Percentiles rank a stretch among this genome's conserved stretches.
These are phyloP conservation scores for Microtus ochrogaster DNA, from an alignment of 2,113 vertebrate species.

Conservation along the genomic window DNA sequence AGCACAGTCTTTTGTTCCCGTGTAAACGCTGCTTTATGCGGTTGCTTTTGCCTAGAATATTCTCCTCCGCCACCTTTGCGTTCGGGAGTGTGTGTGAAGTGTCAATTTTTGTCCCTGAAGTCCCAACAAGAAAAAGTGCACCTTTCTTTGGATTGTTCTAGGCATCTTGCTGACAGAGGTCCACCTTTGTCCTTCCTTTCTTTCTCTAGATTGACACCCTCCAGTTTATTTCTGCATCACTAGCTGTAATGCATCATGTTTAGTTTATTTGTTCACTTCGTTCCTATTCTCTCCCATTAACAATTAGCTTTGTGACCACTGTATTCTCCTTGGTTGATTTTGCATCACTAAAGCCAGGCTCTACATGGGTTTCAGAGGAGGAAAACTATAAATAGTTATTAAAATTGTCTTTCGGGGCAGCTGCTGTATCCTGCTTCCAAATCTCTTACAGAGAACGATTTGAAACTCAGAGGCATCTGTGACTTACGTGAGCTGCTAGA, in stretches of 20 bases:
- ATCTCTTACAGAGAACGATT: not conserved
- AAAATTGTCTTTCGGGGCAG: not conserved
- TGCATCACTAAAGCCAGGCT: not conserved
- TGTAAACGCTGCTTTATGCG: not conserved
- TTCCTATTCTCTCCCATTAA: not conserved
- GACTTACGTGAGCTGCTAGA: not conserved
- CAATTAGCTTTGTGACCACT: not conserved
- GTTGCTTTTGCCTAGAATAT: not conserved
- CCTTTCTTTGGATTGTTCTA: not conserved
- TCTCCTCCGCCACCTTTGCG: not conserved
- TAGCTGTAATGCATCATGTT: not conserved
- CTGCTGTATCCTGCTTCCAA: not conserved
- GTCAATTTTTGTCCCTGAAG: not conserved
- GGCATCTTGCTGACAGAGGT: not conserved
- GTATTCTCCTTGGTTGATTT: not conserved
- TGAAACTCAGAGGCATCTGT: not conserved
- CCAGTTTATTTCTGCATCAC: not conserved
- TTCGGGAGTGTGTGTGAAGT: not conserved
- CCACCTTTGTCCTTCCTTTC: not conserved
- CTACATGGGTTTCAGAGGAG: too few relatives aligned
- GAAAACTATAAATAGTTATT: not conserved
- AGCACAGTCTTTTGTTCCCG: not conserved
- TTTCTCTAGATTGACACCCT: not conserved
- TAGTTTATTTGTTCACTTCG: not conserved
- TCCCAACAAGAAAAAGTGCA: not conserved